phyloP scores from a whole-genome alignment of 2,888 invertebrate species.

The Syrista parreyssii region DNA sequence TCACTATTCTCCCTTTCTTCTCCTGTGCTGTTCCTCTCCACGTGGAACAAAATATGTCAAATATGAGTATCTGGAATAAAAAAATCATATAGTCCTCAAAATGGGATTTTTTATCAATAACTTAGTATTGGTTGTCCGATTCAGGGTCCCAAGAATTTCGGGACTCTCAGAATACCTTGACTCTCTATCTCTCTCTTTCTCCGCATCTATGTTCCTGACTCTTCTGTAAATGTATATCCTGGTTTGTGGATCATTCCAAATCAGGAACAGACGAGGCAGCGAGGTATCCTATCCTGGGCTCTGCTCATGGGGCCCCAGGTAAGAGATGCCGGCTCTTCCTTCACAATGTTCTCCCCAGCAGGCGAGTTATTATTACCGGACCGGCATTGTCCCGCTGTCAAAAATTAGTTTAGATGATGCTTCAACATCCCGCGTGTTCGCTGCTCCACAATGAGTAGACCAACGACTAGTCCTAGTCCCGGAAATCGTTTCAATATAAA shows the following conservation, averaged over 20 bases:
- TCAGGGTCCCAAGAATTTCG: too few relatives aligned
- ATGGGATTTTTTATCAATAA: too few relatives aligned
- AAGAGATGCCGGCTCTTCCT: neutral
- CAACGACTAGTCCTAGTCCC: too few relatives aligned
- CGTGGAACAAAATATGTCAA: too few relatives aligned
- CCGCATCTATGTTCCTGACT: neutral
- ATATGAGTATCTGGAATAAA: too few relatives aligned
- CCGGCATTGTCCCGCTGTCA: slow-evolving; percentile 58
- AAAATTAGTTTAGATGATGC: slow-evolving; percentile 62
- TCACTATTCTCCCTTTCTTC: neutral
- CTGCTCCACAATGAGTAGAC: neutral
- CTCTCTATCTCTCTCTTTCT: neutral
- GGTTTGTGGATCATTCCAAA: too few relatives aligned
- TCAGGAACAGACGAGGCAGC: neutral
- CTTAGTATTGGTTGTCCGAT: too few relatives aligned
- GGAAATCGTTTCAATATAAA: slow-evolving; percentile 4
- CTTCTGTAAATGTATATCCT: too few relatives aligned
- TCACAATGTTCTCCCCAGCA: slow-evolving; percentile 25
- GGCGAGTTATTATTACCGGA: slow-evolving; percentile 54
- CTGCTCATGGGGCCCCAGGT: neutral
- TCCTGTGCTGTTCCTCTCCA: neutral
- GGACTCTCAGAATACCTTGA: too few relatives aligned
- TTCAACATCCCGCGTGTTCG: slow-evolving; percentile 38
- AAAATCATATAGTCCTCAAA: too few relatives aligned
- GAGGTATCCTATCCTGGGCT: neutral